phyloP scores from a whole-genome alignment of 2,113 vertebrate genomes.

The Carassius gibelio region DNA sequence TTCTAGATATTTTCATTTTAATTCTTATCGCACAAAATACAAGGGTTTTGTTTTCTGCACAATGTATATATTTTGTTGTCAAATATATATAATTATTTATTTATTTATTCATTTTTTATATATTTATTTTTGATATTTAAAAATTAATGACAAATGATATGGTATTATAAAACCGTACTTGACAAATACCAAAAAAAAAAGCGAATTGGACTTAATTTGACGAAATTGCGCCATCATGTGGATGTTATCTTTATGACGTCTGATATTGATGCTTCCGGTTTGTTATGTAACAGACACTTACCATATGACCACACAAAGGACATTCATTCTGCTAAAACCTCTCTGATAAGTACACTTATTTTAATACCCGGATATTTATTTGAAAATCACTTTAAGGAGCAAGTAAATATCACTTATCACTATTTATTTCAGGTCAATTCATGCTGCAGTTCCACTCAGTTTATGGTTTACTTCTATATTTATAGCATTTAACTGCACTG shows the following conservation, averaged over 20 bases:
- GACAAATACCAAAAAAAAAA: neutral
- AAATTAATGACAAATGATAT: neutral
- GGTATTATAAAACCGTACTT: neutral
- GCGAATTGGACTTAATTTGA: neutral
- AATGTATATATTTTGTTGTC: neutral
- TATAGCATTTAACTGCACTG: neutral
- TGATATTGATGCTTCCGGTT: conserved; percentile 1
- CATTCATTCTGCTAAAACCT: neutral
- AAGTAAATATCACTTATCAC: too few relatives aligned
- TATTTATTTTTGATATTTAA: neutral
- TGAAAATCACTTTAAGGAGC: neutral
- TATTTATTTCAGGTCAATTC: neutral
- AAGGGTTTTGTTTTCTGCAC: neutral
- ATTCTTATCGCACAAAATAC: neutral
- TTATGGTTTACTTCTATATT: neutral
- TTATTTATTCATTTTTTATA: too few relatives aligned
- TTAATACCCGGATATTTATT: neutral
- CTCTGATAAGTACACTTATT: neutral
- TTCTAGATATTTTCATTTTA: neutral
- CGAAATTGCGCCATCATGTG: conserved; percentile 38
- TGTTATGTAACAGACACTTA: conserved; percentile 33
- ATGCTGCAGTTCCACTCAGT: neutral
- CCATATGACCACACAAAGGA: neutral
- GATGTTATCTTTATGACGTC: neutral
- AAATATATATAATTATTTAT: too few relatives aligned